These are phyloP conservation scores for Sisyra nigra DNA, from an alignment of 2,888 invertebrate species.

Conservation along the genomic window DNA sequence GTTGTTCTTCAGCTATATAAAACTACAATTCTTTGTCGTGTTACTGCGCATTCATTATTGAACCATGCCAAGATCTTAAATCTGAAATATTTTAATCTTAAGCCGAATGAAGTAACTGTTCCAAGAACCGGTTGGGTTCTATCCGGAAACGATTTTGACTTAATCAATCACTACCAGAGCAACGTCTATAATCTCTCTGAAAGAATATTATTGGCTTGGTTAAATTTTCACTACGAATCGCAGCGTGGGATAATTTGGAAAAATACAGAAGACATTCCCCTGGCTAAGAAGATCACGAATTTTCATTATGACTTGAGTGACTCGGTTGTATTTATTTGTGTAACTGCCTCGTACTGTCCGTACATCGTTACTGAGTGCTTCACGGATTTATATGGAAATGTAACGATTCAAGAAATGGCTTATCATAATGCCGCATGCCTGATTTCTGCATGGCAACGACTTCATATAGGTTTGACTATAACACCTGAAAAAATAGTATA, in stretches of 20 bases:
- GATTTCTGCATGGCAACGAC: constrained; percentile 33
- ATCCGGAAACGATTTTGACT: background rate
- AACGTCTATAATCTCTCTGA: constrained; percentile 15
- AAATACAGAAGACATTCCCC: constrained; percentile 1
- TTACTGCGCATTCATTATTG: constrained; percentile 31
- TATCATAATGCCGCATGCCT: constrained; percentile 41
- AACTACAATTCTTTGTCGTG: constrained; percentile 33
- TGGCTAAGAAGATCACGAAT: constrained; percentile 17
- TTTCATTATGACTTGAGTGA: constrained; percentile 36
- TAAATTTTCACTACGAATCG: constrained; percentile 24
- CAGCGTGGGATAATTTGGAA: constrained; percentile 27
- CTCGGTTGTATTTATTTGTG: constrained; percentile 35
- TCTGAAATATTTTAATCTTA: background rate
- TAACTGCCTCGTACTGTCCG: constrained; percentile 39
- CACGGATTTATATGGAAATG: constrained; percentile 28
- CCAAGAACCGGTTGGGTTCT: too few species aligned
- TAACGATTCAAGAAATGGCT: constrained; percentile 24
- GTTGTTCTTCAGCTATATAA: constrained; percentile 43
- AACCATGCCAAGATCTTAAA: constrained; percentile 19
- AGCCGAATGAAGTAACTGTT: background rate
- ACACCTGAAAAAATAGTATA: constrained; percentile 32
- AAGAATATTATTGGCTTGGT: constrained; percentile 25
- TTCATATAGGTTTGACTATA: constrained; percentile 38
- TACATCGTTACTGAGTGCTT: constrained; percentile 33
- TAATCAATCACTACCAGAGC: background rate